These are phyloP conservation scores for Cottoperca gobio DNA, from an alignment of 2,797 vertebrate genomes.

Conservation along the genomic window DNA sequence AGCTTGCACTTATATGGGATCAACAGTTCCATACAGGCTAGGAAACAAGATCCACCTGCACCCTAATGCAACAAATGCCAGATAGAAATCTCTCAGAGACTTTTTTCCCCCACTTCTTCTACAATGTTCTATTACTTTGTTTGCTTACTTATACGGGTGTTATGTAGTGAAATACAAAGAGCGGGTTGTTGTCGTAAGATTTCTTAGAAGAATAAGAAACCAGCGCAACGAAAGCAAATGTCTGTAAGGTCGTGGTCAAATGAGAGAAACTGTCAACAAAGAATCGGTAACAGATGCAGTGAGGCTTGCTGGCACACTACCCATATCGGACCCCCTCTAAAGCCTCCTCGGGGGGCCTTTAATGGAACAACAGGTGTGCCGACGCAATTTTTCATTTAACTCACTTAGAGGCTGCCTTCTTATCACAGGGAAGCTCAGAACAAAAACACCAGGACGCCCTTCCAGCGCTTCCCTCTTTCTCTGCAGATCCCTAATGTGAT, in stretches of 20 bases:
- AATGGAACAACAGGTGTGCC: slow-evolving; percentile 83
- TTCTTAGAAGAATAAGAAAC: not conserved
- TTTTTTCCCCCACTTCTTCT: not conserved
- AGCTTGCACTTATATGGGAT: slow-evolving; percentile 58
- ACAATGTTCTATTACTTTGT: slow-evolving; percentile 7
- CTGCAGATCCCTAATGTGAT: slow-evolving; percentile 76
- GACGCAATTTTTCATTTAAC: slow-evolving; percentile 81
- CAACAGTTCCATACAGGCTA: slow-evolving; percentile 34
- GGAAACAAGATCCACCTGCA: slow-evolving; percentile 38
- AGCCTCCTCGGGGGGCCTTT: slow-evolving; percentile 71
- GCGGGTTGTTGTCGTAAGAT: not conserved
- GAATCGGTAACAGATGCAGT: slow-evolving; percentile 51
- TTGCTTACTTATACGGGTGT: slow-evolving; percentile 5
- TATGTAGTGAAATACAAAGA: slow-evolving; percentile 3
- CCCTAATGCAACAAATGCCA: slow-evolving; percentile 29
- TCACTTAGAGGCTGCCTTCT: slow-evolving; percentile 80
- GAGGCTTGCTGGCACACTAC: slow-evolving; percentile 62
- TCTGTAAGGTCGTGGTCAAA: slow-evolving; percentile 42
- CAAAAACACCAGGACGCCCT: slow-evolving; percentile 74
- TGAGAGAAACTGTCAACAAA: slow-evolving; percentile 43
- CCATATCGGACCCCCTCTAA: slow-evolving; percentile 60
- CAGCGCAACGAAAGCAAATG: not conserved
- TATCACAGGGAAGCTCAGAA: slow-evolving; percentile 68
- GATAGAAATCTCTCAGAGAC: slow-evolving; percentile 17
- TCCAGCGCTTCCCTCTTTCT: slow-evolving; percentile 59